Base-by-base conservation (phyloP, 2,113 vertebrate genomes). In the Clarias magur region DNA sequence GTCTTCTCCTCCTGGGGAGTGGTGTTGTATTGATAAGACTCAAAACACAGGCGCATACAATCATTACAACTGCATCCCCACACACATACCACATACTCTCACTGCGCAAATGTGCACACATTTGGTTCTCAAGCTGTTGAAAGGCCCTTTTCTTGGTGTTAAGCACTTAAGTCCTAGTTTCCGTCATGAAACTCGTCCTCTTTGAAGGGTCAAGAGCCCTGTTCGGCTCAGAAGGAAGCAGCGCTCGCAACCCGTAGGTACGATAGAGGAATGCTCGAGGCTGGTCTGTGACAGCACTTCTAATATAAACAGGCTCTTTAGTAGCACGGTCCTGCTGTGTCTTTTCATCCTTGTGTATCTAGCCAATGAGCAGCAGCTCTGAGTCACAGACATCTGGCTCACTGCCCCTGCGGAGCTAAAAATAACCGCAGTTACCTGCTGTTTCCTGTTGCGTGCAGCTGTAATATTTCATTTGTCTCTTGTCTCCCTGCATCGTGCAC, bases 401-500 rank as follows among this genome's bases (percentile, higher is more conserved):
- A 84, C 91, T 85, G 80, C 88, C 87, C 90, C 92, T 93, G 94
- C 93, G 88, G 91, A 84, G 84, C 94, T 93, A 94, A 95, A 95
- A 92, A 95, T 95, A 95, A 93, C 84, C 80, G 87, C 86, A 91
- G 93, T 93, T 93, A 94, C 93, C 94, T 95, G 93, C 92, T 92
- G 92, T 90, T 91, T 88, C 83, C 78, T 89, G 92, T 91, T 91
- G 89, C 91, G 90, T 90, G 86, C 91, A 87, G 92, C 92, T 88
- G 91, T 91, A 92, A 93, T 93, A 91, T 91, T 89, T 94, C 93
- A 93, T 94, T 94, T 93, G 93, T 94, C 91, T 93, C 90, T 91
- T 90, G 93, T 94, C 90, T 91, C 91, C 89, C 85, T 80, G 84
- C 91, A 87, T 48, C 48, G 7, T 48, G 48, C 48, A 48, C 48